phyloP scores from a whole-genome alignment of 1,140 invertebrate species.

The Adoxophyes honmai region DNA sequence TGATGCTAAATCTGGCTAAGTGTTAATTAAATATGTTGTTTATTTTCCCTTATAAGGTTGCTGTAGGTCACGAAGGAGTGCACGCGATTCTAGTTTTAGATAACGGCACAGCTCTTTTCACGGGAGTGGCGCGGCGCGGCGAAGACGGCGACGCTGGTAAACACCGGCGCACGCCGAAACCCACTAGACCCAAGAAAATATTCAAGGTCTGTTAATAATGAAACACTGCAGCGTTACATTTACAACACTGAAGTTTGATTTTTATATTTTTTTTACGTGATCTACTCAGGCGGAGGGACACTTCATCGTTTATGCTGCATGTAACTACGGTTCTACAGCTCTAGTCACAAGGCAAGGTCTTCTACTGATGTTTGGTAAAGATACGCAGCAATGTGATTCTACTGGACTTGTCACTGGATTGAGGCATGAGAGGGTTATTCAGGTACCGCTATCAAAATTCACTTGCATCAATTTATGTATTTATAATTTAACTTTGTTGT shows the following conservation, averaged over 20 bases:
- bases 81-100: slow-evolving; percentile 93
- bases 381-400: slow-evolving; percentile 92
- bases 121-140: slow-evolving; percentile 92
- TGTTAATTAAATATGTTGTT: no score
- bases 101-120: slow-evolving; percentile 92
- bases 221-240: no score
- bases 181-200: slow-evolving; percentile 95
- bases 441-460: slow-evolving; percentile 37
- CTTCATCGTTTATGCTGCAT: slow-evolving; percentile 88
- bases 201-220: slow-evolving; percentile 80
- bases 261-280: neutral
- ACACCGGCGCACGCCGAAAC: slow-evolving; percentile 91
- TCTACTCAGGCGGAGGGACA: slow-evolving; percentile 82
- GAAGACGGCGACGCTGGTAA: slow-evolving; percentile 95
- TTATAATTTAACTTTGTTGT: neutral
- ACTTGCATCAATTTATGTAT: slow-evolving; percentile 16
- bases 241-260: slow-evolving; percentile 13
- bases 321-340: slow-evolving; percentile 96
- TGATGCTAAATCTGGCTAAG: no score
- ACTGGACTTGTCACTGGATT: slow-evolving; percentile 84
- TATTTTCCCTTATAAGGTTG: slow-evolving; percentile 85
- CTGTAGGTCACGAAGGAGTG: slow-evolving; percentile 94
- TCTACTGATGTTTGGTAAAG: slow-evolving; percentile 96
- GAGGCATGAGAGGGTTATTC: slow-evolving; percentile 87
- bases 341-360: slow-evolving; percentile 93